Evolutionary conservation across 2,888 invertebrate species (phyloP).

Genomic region (Muschampia plurimacula): DNA sequence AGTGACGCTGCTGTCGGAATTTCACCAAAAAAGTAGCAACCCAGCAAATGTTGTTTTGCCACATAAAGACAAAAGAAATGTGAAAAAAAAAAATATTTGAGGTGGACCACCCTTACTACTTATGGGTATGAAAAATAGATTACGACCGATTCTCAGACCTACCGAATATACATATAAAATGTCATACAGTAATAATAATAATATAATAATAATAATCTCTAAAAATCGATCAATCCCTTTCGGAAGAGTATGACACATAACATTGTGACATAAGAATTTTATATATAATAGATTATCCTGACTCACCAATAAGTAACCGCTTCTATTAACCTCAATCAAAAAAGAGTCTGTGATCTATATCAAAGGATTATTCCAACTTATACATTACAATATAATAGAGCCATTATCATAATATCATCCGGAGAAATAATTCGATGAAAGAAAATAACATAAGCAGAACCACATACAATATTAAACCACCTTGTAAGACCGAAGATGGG

Average conservation of each 20-base stretch:
- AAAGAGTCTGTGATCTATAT: conserved; percentile 10
- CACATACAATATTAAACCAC: conserved; percentile 16
- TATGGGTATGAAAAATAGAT: too few relatives aligned
- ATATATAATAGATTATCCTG: neutral
- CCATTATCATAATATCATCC: conserved; percentile 34
- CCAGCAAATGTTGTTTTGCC: too few relatives aligned
- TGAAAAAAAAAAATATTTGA: too few relatives aligned
- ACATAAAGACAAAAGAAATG: too few relatives aligned
- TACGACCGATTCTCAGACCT: too few relatives aligned
- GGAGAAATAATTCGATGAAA: conserved; percentile 31
- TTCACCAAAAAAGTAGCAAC: too few relatives aligned
- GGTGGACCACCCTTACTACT: too few relatives aligned
- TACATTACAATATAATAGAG: conserved; percentile 32
- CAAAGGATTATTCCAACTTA: conserved; percentile 32
- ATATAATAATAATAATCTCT: too few relatives aligned
- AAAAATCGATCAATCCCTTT: too few relatives aligned
- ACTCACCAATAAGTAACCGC: conserved; percentile 18
- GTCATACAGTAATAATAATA: too few relatives aligned
- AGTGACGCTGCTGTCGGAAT: too few relatives aligned
- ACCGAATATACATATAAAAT: too few relatives aligned
- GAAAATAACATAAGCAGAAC: conserved; percentile 28
- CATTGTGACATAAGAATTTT: neutral
- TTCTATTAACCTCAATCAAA: conserved; percentile 25
- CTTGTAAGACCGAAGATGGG: conserved; percentile 23
- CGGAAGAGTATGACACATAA: neutral